Evolutionary conservation across 2,888 invertebrate species (phyloP), one percentile per base, ranked within the genome.

Genomic region (Escarpia spicata): DNA sequence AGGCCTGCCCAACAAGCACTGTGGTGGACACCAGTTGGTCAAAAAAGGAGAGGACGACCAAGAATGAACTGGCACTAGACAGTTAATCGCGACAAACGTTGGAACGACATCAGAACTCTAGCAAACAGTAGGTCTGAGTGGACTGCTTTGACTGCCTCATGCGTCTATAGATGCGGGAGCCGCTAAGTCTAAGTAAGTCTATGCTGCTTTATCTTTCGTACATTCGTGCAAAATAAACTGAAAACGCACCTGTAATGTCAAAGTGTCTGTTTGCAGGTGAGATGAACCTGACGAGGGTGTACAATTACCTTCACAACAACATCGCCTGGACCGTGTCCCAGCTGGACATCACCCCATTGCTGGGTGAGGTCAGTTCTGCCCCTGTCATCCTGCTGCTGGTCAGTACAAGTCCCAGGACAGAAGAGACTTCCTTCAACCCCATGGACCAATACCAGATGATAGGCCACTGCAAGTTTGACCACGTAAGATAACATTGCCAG

Each of bases 221-320:
- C 9, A 12, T 52, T 9, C 15, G 52, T 15, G 15, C 52, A 0
- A 52, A 52, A 52, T 52, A 52, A 52, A 4, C 52, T 26, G 26
- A 26, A 75, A 6, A 75, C 26, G 19, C 26, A 19, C 75, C 75
- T 75, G 75, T 75, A 75, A 75, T 75, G 75, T 75, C 26, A 26
- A 52, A 9, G 26, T 26, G 75, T 26, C 75, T 4, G 26, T 26
- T 26, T 75, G 26, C 75, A 75, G 75, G 75, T 75, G 75, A 75
- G 75, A 75, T 15, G 4, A 26, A 75, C 75, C 75, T 75, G 75
- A 26, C 75, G 19, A 15, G 6, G 26, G 75, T 75, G 26, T 75
- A 75, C 75, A 75, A 75, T 26, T 75, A 75, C 75, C 75, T 75
- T 15, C 75, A 75, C 75, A 75, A 75, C 75, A 75, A 75, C 75